Evolutionary conservation across 2,888 invertebrate genomes (phyloP), one percentile per base, ranked within the genome.

Genomic region (Euzophera pinguis): DNA sequence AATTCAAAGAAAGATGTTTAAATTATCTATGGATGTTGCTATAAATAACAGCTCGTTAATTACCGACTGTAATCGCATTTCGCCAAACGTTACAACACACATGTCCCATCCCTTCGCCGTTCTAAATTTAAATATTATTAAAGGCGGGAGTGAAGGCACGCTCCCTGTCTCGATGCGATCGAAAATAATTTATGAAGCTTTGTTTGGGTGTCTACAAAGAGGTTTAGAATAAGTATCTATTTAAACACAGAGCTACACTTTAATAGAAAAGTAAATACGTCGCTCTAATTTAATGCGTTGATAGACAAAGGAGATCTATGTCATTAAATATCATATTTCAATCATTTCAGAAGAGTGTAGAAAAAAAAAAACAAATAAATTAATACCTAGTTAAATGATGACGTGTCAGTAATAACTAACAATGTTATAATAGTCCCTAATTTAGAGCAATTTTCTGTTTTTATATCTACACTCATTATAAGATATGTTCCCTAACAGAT

Each of bases 61-160:
- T 85, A 87, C 82, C 62, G 77, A 80, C 79, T 79, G 84, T 88
- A 90, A 90, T 90, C 89, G 86, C 89, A 89, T 89, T 90, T 90
- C 89, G 89, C 89, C 89, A 90, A 87, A 88, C 77, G 86, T 89
- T 87, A 85, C 86, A 76, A 83, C 84, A 85, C 88, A 89, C 81
- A 85, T 89, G 89, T 86, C 87, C 83, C 88, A 89, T 90, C 89
- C 89, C 89, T 89, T 89, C 84, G 87, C 85, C 61, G 84, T 88
- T 89, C 89, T 87, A 90, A 71, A 85, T 85, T 84, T 88, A 87
- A 86, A 86, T 81, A 82, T 80, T 84, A 84, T 84, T 82, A 82
- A 56, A 81, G 77, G 78, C 81, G 82, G 84, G 82, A 81, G 82
- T 75, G 63, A 59, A 63, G 77, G 78, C 84, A 82, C 82, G 84